phyloP scores from a whole-genome alignment of 2,113 vertebrate genomes.

The Phaethornis superciliosus region DNA sequence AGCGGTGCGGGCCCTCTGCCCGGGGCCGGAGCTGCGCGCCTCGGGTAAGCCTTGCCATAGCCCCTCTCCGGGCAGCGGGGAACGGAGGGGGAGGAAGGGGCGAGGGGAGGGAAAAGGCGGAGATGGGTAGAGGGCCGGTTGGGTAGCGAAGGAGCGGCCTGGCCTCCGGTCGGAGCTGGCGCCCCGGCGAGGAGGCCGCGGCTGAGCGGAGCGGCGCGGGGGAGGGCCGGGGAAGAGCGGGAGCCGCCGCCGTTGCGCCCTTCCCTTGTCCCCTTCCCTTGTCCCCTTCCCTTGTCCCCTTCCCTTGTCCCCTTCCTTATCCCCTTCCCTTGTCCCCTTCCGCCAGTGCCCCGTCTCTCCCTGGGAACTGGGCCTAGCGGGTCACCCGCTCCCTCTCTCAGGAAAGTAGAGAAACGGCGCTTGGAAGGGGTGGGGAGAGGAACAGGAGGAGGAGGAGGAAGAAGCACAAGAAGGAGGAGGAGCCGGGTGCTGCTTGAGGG shows the following conservation, averaged over 20 bases:
- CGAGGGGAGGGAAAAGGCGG: not conserved
- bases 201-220: not conserved
- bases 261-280: not conserved
- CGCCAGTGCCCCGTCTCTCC: not conserved
- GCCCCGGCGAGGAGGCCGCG: not conserved
- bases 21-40: not conserved
- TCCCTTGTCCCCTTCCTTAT: not conserved
- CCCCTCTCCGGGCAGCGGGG: not conserved
- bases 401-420: not conserved
- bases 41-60: not conserved
- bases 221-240: not conserved
- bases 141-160: not conserved
- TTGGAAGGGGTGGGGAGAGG: not conserved
- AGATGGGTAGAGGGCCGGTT: not conserved
- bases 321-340: not conserved
- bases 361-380: not conserved
- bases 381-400: no score
- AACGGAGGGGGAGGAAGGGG: not conserved
- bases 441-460: not conserved
- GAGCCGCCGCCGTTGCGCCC: not conserved
- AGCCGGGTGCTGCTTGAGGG: not conserved
- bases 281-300: no score
- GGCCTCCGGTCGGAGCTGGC: not conserved
- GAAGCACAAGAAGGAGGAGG: not conserved
- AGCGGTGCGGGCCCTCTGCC: rapidly evolving